Conservation (phyloP, 2,888 invertebrate species). For the Strigamia maritima region DNA sequence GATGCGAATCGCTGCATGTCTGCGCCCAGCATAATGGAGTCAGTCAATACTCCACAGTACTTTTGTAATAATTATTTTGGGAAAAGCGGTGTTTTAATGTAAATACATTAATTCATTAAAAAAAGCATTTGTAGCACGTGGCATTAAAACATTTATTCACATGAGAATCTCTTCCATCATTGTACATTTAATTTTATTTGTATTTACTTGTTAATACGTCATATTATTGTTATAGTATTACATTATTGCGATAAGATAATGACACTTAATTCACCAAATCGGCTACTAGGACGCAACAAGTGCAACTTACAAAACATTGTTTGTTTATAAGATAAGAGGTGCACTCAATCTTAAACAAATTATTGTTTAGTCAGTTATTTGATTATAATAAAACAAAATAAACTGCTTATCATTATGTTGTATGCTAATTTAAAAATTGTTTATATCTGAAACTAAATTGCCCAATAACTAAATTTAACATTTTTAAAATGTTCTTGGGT, state of each 20-base stretch:
- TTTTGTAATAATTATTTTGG: too few relatives aligned
- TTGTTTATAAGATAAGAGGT: not conserved
- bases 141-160: conserved; percentile 28
- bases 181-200: conserved; percentile 5
- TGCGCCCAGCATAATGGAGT: too few relatives aligned
- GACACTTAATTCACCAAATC: conserved; percentile 28
- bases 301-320: conserved; percentile 13
- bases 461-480: too few relatives aligned
- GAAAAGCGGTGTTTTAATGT: not conserved
- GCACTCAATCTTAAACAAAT: too few relatives aligned
- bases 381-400: too few relatives aligned
- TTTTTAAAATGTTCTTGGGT: too few relatives aligned
- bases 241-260: conserved; percentile 28
- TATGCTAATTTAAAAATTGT: too few relatives aligned
- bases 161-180: conserved; percentile 4
- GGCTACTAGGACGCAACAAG: conserved; percentile 26
- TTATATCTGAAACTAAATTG: too few relatives aligned
- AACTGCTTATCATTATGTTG: too few relatives aligned
- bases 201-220: not conserved
- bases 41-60: too few relatives aligned
- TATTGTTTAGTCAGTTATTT: too few relatives aligned
- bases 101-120: not conserved
- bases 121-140: not conserved
- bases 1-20: too few relatives aligned
- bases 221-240: conserved; percentile 24